Conservation (phyloP, 2,797 vertebrate genomes). For the Nannoperca obscura region DNA sequence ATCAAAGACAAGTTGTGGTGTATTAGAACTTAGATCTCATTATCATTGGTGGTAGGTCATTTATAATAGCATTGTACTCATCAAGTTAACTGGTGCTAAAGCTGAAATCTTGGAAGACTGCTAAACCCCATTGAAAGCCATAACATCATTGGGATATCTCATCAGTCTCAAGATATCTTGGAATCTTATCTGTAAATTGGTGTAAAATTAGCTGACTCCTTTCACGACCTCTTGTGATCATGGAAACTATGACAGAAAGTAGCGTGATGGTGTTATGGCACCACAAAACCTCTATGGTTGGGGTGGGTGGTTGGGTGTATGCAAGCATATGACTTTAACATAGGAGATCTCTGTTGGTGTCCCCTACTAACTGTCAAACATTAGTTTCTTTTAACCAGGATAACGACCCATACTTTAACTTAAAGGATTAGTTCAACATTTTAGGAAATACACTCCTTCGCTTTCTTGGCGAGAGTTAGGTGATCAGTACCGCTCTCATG, state of each 20-base stretch:
- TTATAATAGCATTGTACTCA: not conserved
- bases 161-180: not conserved
- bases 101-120: no score
- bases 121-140: not conserved
- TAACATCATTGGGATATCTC: not conserved
- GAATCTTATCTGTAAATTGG: not conserved
- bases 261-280: not conserved
- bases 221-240: not conserved
- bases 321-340: not conserved
- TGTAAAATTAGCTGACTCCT: no score
- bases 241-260: not conserved
- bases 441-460: not conserved
- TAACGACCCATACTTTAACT: not conserved
- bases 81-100: not conserved
- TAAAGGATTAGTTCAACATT: not conserved
- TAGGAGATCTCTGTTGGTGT: not conserved
- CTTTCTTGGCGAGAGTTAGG: not conserved
- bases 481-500: no score
- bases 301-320: not conserved
- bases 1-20: not conserved
- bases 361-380: not conserved
- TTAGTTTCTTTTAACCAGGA: not conserved
- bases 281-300: not conserved
- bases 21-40: not conserved
- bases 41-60: not conserved